phyloP scores from a whole-genome alignment of 2,113 vertebrate genomes.

The Triplophysa rosa region DNA sequence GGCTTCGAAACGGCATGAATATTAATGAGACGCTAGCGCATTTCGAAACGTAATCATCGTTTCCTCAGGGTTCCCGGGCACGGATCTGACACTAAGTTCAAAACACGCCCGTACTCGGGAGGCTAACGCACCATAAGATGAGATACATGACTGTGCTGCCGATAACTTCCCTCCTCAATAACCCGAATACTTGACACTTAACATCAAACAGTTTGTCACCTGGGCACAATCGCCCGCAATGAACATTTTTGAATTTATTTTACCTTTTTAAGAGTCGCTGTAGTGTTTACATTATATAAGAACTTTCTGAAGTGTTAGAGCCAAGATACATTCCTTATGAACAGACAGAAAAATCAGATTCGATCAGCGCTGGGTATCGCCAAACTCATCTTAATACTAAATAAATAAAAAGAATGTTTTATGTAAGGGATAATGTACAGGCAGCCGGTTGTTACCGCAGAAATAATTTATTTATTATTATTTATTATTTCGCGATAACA shows the following conservation, averaged over 20 bases:
- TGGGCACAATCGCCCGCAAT: conserved; percentile 40
- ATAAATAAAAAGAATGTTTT: too few relatives aligned
- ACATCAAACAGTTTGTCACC: conserved; percentile 44
- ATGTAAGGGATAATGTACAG: too few relatives aligned
- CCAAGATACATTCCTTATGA: background rate
- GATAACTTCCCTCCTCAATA: conserved; percentile 47
- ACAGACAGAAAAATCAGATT: background rate
- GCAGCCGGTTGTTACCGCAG: too few relatives aligned
- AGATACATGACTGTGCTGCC: conserved; percentile 66
- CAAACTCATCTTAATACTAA: background rate
- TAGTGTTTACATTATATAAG: background rate
- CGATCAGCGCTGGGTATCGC: background rate
- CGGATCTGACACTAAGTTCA: conserved; percentile 68
- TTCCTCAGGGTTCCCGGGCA: conserved; percentile 71
- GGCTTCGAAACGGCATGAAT: conserved; percentile 73
- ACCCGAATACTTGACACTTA: conserved; percentile 52
- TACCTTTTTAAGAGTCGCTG: background rate
- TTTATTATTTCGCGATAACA: too few relatives aligned
- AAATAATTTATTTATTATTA: too few relatives aligned
- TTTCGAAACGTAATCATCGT: conserved; percentile 65
- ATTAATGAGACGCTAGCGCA: conserved; percentile 66
- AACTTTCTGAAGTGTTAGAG: conserved; percentile 1
- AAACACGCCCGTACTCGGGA: conserved; percentile 64
- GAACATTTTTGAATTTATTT: conserved; percentile 31
- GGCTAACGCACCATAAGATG: conserved; percentile 60